These are phyloP conservation scores for Ochropacha duplaris DNA, from an alignment of 2,888 invertebrate species.

Conservation along the genomic window DNA sequence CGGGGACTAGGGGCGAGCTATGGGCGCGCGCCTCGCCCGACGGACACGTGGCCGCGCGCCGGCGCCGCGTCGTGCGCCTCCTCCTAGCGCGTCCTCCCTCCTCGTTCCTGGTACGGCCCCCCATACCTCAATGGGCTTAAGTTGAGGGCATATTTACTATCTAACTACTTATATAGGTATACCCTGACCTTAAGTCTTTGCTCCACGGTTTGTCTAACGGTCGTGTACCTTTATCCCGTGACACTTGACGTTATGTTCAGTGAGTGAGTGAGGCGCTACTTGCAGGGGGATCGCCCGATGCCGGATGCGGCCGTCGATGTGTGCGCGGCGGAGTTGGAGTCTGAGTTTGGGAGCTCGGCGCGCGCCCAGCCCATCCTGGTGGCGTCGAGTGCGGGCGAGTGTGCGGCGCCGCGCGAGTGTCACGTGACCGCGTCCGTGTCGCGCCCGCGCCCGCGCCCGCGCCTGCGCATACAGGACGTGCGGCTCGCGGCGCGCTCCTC, in stretches of 20 bases:
- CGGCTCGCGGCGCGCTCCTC: slow-evolving; percentile 23
- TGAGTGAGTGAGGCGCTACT: no score
- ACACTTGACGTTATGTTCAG: no score
- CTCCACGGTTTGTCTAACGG: no score
- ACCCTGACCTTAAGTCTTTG: no score
- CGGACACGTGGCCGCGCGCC: slow-evolving; percentile 13
- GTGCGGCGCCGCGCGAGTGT: slow-evolving; percentile 38
- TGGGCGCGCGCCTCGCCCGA: slow-evolving; percentile 23
- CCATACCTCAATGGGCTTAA: no score
- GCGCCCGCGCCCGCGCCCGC: slow-evolving; percentile 11
- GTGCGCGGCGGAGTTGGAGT: slow-evolving; percentile 60
- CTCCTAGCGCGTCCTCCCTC: slow-evolving; percentile 19
- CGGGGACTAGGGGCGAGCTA: slow-evolving; percentile 22
- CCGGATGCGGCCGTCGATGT: slow-evolving; percentile 41
- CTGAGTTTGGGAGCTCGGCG: slow-evolving; percentile 45
- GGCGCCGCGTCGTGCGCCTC: slow-evolving; percentile 27
- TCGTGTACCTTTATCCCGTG: no score
- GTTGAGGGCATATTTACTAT: no score
- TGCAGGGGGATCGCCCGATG: slow-evolving; percentile 7
- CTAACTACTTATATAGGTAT: no score
- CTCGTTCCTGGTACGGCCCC: not conserved
- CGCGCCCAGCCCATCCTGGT: slow-evolving; percentile 56
- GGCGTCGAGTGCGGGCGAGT: slow-evolving; percentile 45
- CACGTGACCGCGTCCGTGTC: slow-evolving; percentile 44
- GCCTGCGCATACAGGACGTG: slow-evolving; percentile 32